Evolutionary conservation across 92 coral and sea anemone species (phyloP).

Genomic region (Phenganax stokvisi): DNA sequence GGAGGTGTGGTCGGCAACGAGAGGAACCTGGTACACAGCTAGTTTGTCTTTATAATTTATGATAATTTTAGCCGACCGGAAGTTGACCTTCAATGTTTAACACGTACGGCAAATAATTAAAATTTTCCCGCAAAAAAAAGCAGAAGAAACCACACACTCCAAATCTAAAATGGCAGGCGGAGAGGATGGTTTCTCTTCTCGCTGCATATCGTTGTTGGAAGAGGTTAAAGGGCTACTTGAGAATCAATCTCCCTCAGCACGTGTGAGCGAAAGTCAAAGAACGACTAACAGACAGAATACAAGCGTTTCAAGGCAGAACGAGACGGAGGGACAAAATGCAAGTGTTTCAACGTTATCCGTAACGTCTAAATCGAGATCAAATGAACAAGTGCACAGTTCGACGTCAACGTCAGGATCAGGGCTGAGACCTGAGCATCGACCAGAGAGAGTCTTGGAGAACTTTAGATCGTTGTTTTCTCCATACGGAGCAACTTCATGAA

Average conservation of each 20-base stretch:
- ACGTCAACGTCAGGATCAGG: slow-evolving; percentile 7
- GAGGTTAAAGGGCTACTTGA: slow-evolving; percentile 24
- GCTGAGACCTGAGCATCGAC: slow-evolving; percentile 31
- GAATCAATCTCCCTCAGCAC: background rate
- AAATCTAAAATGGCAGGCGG: slow-evolving; percentile 22
- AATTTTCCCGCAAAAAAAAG: too few relatives aligned
- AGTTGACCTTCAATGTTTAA: too few relatives aligned
- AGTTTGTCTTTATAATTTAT: too few relatives aligned
- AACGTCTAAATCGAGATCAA: background rate
- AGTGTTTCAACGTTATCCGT: slow-evolving; percentile 10
- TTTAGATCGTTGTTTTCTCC: slow-evolving; percentile 42
- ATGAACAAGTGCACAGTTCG: background rate
- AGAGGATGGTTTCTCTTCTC: slow-evolving; percentile 27
- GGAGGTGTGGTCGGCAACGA: too few relatives aligned
- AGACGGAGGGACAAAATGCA: background rate
- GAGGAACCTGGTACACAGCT: too few relatives aligned
- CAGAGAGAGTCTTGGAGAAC: slow-evolving; percentile 39
- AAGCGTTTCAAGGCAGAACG: too few relatives aligned
- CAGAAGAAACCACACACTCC: too few relatives aligned
- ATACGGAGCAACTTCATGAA: slow-evolving; percentile 21
- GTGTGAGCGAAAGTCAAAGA: too few relatives aligned
- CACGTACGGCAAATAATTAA: too few relatives aligned
- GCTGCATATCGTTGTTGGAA: slow-evolving; percentile 27
- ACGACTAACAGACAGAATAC: too few relatives aligned
- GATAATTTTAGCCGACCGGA: too few relatives aligned